Evolutionary conservation across 1,140 invertebrate genomes (phyloP).

Genomic region (Euura saliciscinereae): DNA sequence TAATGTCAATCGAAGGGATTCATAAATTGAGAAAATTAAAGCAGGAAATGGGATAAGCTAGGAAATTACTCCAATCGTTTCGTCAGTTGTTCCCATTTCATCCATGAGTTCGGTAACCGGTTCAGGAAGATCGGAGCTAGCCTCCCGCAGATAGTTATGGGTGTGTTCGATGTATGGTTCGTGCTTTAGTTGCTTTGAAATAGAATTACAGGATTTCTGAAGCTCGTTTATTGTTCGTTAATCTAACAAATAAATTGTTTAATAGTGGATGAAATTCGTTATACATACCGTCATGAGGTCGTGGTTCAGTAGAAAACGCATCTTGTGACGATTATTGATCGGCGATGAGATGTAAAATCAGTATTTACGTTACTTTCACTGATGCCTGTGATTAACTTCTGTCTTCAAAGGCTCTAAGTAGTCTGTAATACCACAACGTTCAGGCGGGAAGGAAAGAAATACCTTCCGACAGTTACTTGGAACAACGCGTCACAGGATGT

Average conservation of each 20-base stretch:
- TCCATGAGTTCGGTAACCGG: conserved; percentile 27
- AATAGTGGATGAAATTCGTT: too few species aligned
- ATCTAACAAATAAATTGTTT: too few species aligned
- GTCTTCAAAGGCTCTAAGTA: too few species aligned
- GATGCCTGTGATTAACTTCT: too few species aligned
- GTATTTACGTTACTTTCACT: too few species aligned
- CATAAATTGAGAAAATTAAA: too few species aligned
- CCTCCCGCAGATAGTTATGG: not conserved
- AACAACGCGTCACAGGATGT: not conserved
- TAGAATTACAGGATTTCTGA: not conserved
- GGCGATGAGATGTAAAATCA: too few species aligned
- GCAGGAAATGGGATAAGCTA: too few species aligned
- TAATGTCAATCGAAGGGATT: too few species aligned
- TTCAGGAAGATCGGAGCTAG: conserved; percentile 11
- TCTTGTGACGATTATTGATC: too few species aligned
- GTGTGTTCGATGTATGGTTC: conserved; percentile 5
- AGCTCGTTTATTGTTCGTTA: conserved; percentile 5
- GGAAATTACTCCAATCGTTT: conserved; percentile 31
- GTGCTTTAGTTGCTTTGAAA: conserved; percentile 1
- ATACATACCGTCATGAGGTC: too few species aligned
- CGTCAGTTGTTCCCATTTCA: conserved; percentile 34
- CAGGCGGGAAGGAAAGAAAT: not conserved
- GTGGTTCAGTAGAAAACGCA: too few species aligned
- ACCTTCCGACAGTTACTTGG: not conserved
- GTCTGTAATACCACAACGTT: not conserved